Percentiles rank a stretch among this genome's conserved stretches.
Conservation (phyloP, 2,888 invertebrate species). For the Campoplex nolae region DNA sequence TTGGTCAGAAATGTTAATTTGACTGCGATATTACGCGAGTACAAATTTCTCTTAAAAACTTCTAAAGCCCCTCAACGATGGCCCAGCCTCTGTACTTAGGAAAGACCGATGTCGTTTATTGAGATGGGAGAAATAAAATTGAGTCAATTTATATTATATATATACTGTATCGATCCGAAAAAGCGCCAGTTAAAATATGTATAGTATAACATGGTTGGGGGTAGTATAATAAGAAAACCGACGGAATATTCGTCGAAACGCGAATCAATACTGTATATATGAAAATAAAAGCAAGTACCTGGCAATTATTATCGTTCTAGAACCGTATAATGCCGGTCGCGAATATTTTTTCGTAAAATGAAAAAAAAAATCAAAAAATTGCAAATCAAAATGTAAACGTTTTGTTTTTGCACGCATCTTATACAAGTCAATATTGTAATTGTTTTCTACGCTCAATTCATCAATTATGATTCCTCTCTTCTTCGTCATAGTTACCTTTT, state of each 20-base stretch:
- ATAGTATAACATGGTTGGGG: constrained; percentile 15
- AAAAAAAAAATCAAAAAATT: constrained; percentile 5
- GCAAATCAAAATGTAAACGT: constrained; percentile 21
- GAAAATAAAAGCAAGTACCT: constrained; percentile 28
- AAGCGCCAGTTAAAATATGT: constrained; percentile 18
- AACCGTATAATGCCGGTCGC: constrained; percentile 36
- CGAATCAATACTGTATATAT: constrained; percentile 10
- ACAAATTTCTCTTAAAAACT: constrained; percentile 11
- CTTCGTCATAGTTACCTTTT: constrained; percentile 83
- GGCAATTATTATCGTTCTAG: neutral
- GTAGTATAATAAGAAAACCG: neutral
- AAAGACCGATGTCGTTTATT: constrained; percentile 14
- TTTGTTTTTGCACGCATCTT: constrained; percentile 42
- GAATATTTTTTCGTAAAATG: constrained; percentile 8
- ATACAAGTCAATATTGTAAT: constrained; percentile 39
- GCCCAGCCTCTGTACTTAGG: neutral
- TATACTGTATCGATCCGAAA: constrained; percentile 4
- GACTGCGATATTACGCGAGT: constrained; percentile 58
- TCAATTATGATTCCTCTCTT: constrained; percentile 42
- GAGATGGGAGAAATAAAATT: constrained; percentile 7
- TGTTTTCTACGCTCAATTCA: constrained; percentile 61
- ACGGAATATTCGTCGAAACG: constrained; percentile 16
- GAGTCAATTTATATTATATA: neutral
- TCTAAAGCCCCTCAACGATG: neutral
- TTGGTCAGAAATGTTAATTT: constrained; percentile 73